These are phyloP conservation scores for Aegotheles bennettii DNA, from an alignment of 2,113 vertebrate species.

Conservation along the genomic window DNA sequence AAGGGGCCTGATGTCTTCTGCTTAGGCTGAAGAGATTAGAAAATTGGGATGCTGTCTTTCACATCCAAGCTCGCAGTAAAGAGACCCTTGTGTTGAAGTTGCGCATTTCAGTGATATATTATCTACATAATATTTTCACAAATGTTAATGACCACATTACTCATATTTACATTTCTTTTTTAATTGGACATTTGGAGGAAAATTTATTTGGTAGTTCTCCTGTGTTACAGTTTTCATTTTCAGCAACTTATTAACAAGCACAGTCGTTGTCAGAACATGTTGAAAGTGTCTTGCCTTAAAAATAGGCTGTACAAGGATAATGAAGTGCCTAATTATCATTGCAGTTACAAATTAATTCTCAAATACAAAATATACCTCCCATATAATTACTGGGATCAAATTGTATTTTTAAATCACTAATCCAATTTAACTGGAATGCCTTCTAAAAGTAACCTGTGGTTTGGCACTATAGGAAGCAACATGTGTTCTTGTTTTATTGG, in stretches of 20 bases:
- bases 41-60: neutral
- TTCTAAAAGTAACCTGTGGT: neutral
- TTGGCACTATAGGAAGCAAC: neutral
- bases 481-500: neutral
- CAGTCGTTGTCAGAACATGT: neutral
- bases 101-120: neutral
- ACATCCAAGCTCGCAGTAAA: neutral
- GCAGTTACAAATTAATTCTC: slow-evolving; percentile 40
- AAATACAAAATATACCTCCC: slow-evolving; percentile 51
- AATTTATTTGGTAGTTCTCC: slow-evolving; percentile 24
- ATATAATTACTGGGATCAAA: slow-evolving; percentile 52
- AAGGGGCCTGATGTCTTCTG: neutral
- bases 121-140: slow-evolving; percentile 14
- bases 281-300: neutral
- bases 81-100: neutral
- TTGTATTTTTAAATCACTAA: slow-evolving; percentile 28
- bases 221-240: slow-evolving; percentile 6
- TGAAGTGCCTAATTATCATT: slow-evolving; percentile 40
- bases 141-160: slow-evolving; percentile 42
- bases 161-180: slow-evolving; percentile 59
- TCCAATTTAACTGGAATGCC: slow-evolving; percentile 16
- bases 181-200: slow-evolving; percentile 56
- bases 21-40: neutral
- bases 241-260: neutral
- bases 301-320: slow-evolving; percentile 26